Evolutionary conservation across 2,888 invertebrate genomes (phyloP), one percentile per base, ranked within the genome.

Genomic region (Priapulus caudatus): DNA sequence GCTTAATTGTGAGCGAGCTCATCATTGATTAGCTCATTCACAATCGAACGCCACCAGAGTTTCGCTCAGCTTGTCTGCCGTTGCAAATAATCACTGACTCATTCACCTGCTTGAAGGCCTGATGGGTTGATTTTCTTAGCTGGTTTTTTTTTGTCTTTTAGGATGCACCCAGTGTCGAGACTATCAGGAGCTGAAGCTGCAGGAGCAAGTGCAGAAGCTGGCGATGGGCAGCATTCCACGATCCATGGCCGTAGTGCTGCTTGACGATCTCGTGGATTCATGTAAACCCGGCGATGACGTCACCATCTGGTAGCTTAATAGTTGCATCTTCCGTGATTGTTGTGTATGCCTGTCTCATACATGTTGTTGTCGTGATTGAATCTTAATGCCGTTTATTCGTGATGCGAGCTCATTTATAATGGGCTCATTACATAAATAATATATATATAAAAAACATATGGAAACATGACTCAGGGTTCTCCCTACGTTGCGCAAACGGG

Each of bases 241-340:
- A 15, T 80, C 83, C 1, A 78, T 87, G 75, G 81, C 81, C 79
- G 81, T 86, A 1, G 81, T 83, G 1, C 66, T 88, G 44, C 84
- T 87, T 65, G 82, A 90, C 74, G 90, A 90, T 72, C 74, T 91
- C 20, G 88, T 89, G 0, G 88, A 89, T 69, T 74, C 74, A 56
- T 88, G 88, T 67, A 86, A 86, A 70, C 88, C 90, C 50, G 91
- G 91, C 1, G 89, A 91, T 75, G 84, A 86, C 75, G 79, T 90
- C 16, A 79, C 81, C 57, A 79, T 90, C 57, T 83, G 84, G 89
- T 88, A 72, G 67, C n/a, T 5, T 10, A 23, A 4, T 20, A 4
- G 2, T 10, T 16, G n/a, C 19, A 45, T n/a, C 3, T n/a, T 23
- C n/a, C 21, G 45, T n/a, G 10, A n/a, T 5, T 50, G 15, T 16